Conservation (phyloP, 2,888 invertebrate genomes). For the Merodon equestris region DNA sequence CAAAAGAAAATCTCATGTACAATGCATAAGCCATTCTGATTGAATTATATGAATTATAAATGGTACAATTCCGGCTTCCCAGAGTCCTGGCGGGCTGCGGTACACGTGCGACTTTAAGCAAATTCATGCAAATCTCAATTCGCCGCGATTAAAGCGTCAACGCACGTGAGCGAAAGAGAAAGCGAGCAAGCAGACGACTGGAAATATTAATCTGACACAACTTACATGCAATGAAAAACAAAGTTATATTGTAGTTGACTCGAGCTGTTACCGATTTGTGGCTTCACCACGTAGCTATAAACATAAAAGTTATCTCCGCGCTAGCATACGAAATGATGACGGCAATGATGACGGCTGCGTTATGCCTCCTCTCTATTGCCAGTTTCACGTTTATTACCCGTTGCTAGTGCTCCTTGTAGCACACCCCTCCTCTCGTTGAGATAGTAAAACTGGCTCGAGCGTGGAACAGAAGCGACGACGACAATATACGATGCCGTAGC, state of each 20-base stretch:
- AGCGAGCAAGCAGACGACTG: no score
- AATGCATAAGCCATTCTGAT: no score
- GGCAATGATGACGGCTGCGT: slow-evolving; percentile 44
- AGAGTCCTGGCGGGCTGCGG: no score
- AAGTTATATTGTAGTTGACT: slow-evolving; percentile 42
- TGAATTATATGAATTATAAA: no score
- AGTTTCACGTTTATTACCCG: slow-evolving; percentile 36
- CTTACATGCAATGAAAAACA: slow-evolving; percentile 57
- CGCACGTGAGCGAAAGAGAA: no score
- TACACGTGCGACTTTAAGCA: no score
- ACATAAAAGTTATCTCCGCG: slow-evolving; percentile 53
- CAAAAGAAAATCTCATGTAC: no score
- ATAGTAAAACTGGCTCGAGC: no score
- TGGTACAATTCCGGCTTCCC: no score
- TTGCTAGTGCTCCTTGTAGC: slow-evolving; percentile 2
- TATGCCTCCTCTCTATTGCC: slow-evolving; percentile 22
- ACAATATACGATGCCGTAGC: slow-evolving; percentile 4
- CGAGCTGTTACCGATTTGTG: slow-evolving; percentile 50
- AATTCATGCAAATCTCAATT: no score
- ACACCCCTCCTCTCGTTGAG: not conserved
- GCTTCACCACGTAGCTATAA: slow-evolving; percentile 11
- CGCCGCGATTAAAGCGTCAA: no score
- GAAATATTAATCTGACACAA: slow-evolving; percentile 41
- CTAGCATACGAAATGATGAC: slow-evolving; percentile 36
- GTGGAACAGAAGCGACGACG: not conserved